Evolutionary conservation across 92 coral and sea anemone genomes (phyloP).

Genomic region (Umimayanthus chanpuru): DNA sequence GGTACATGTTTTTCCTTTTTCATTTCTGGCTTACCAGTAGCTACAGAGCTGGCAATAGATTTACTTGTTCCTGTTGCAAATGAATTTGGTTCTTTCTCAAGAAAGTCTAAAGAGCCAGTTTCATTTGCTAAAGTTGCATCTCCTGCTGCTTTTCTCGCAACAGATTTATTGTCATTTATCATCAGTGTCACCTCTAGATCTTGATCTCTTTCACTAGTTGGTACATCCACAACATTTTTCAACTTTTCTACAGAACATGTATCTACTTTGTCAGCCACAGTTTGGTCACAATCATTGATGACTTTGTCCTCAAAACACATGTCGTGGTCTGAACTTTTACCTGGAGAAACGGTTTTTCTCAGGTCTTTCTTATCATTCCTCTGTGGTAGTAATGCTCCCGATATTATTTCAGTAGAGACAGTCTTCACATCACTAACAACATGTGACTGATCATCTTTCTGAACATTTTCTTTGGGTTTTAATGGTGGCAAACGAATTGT

Average conservation of each 20-base stretch:
- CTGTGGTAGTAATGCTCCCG: background rate
- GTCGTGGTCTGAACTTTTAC: background rate
- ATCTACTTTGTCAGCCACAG: background rate
- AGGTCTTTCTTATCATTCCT: background rate
- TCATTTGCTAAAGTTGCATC: conserved; percentile 2
- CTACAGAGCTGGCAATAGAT: background rate
- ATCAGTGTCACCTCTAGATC: background rate
- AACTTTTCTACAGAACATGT: background rate
- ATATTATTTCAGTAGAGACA: background rate
- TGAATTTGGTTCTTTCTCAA: background rate
- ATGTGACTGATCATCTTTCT: background rate
- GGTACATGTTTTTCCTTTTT: background rate
- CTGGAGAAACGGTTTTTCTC: background rate
- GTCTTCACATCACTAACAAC: background rate
- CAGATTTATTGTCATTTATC: background rate
- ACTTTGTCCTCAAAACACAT: background rate
- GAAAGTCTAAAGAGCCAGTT: background rate
- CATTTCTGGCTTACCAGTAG: conserved; percentile 5
- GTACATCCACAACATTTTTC: background rate
- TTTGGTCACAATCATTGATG: background rate
- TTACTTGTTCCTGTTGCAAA: background rate
- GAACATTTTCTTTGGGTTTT: conserved; percentile 33
- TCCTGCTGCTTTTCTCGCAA: background rate
- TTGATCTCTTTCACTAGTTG: background rate
- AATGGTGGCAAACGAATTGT: conserved; percentile 56